Evolutionary conservation across 2,797 vertebrate genomes (phyloP), one percentile per base, ranked within the genome.

Genomic region (Trichosurus vulpecula): DNA sequence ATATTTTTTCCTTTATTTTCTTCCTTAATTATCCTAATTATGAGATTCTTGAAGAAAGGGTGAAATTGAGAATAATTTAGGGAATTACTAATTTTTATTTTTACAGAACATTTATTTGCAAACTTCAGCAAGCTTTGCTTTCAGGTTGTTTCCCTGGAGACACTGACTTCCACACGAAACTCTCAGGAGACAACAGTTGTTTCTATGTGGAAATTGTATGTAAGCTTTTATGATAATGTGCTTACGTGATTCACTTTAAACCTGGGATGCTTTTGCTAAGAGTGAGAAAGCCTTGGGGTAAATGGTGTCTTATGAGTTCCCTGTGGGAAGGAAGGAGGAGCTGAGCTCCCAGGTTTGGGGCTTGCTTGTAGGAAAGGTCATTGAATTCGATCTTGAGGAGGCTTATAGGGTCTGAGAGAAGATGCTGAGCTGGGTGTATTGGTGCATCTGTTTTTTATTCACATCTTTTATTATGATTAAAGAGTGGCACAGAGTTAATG

Each of bases 11-110:
- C 31, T 92, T 93, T 90, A 52, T 53, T 94, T 93, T 95, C n/a
- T 94, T 93, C 91, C 92, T 19, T 94, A 96, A 93, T 96, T 66
- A 91, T 58, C 93, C 25, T 94, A 96, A 93, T 95, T 74, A 91
- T 61, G 90, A 14, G 14, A 29, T 91, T 95, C 96, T 91, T 92
- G 56, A 91, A 96, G 58, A 96, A 92, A 90, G 90, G 41, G 92
- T 30, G 11, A 94, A 90, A 35, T 91, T 74, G 92, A 95, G 52
- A 93, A 94, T 93, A 22, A 93, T 89, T 91, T 54, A 52, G 47
- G 57, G 74, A 53, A 25, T 90, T 27, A 9, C n/a, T 74, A 41
- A 52, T 92, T 47, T 61, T 66, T 51, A 0, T 93, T 54, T 29
- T 30, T 13, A 54, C 9, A 90, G 35, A 90, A 92, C 35, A 13